These are phyloP conservation scores for Nautilus pompilius DNA, from an alignment of 1,140 invertebrate genomes.

Conservation along the genomic window DNA sequence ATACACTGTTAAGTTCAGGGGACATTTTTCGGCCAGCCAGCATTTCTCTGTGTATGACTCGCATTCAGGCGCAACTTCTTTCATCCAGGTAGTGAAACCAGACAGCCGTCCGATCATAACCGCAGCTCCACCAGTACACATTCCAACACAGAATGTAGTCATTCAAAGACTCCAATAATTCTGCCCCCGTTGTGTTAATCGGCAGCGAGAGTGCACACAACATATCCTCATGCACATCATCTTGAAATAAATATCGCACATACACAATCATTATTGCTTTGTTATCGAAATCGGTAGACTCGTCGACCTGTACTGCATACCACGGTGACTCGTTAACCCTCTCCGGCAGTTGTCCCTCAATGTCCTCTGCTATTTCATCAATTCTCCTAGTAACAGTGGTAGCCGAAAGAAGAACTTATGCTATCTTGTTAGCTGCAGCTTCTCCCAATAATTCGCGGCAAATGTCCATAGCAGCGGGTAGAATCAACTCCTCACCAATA, in stretches of 20 bases:
- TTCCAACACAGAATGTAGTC: not conserved
- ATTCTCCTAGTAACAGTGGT: too few relatives aligned
- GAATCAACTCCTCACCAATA: too few relatives aligned
- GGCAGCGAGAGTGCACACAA: not conserved
- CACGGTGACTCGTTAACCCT: too few relatives aligned
- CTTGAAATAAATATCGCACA: not conserved
- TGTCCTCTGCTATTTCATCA: too few relatives aligned
- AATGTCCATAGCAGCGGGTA: too few relatives aligned
- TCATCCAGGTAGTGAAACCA: not conserved
- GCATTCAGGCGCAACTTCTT: not conserved
- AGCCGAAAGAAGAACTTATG: too few relatives aligned
- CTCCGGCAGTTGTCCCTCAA: too few relatives aligned
- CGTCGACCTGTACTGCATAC: not conserved
- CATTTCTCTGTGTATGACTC: not conserved
- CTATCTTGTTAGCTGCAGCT: too few relatives aligned
- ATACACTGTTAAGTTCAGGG: conserved; percentile 17
- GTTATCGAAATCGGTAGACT: not conserved
- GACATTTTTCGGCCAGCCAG: not conserved
- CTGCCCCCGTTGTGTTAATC: not conserved
- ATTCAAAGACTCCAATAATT: not conserved
- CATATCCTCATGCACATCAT: not conserved
- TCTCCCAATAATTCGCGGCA: too few relatives aligned
- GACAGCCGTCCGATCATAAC: not conserved
- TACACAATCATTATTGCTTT: not conserved
- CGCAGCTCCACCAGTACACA: not conserved